Evolutionary conservation across 2,113 vertebrate species (phyloP).

Genomic region (Halichoeres trimaculatus): DNA sequence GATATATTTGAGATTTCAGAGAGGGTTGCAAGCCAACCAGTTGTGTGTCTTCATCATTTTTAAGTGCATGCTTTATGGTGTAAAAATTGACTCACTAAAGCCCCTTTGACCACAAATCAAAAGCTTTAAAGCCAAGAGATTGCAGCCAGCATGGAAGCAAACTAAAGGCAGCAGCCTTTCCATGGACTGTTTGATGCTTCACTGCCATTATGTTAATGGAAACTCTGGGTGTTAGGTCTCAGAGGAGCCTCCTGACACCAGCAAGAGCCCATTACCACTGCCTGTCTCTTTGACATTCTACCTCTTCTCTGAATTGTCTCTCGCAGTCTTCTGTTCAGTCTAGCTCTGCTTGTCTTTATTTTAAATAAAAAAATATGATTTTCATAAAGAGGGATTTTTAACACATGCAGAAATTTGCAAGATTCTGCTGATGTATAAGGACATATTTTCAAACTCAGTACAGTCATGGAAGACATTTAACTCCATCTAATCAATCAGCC

Average conservation of each 20-base stretch:
- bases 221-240: conserved; percentile 53
- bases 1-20: neutral
- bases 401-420: too few relatives aligned
- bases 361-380: neutral
- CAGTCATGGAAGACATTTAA: neutral
- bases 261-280: conserved; percentile 54
- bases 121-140: conserved; percentile 7
- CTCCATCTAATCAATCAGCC: conserved; percentile 1
- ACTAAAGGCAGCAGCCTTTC: conserved; percentile 17
- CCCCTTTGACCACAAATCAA: conserved; percentile 20
- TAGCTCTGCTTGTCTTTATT: neutral
- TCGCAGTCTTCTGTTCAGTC: neutral
- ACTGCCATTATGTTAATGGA: conserved; percentile 68
- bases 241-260: conserved; percentile 54
- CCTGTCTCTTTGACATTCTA: conserved; percentile 43
- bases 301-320: conserved; percentile 16
- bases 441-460: neutral
- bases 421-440: neutral
- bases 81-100: conserved; percentile 1
- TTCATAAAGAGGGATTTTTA: neutral
- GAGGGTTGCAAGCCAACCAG: neutral
- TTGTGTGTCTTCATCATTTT: neutral
- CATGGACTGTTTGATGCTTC: conserved; percentile 49
- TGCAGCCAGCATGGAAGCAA: neutral
- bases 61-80: conserved; percentile 2